Evolutionary conservation across 2,888 invertebrate species (phyloP).

Genomic region (Lumbricus terrestris): DNA sequence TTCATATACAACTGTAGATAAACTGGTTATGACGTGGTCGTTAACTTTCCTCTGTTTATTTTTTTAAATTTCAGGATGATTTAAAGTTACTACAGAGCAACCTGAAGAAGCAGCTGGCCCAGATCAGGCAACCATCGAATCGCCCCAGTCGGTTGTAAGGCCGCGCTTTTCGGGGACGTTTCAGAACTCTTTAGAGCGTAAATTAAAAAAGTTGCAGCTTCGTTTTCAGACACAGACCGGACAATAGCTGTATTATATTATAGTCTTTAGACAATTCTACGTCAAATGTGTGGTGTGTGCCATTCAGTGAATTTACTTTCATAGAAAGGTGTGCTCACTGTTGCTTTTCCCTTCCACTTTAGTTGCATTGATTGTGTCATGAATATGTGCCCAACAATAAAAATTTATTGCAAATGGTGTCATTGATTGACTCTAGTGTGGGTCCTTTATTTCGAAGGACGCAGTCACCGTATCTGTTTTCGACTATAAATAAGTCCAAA

Average conservation of each 20-base stretch:
- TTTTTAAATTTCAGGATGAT: slow-evolving; percentile 25
- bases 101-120: slow-evolving; percentile 18
- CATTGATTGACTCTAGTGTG: background rate
- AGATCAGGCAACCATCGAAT: background rate
- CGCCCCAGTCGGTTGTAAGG: background rate
- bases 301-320: background rate
- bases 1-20: background rate
- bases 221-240: background rate
- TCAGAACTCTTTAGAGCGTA: background rate
- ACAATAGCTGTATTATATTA: background rate
- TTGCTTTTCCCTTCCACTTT: background rate
- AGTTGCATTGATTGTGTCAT: background rate
- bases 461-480: background rate
- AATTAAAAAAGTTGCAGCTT: background rate
- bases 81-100: slow-evolving; percentile 18
- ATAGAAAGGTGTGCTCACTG: background rate
- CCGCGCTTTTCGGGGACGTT: background rate
- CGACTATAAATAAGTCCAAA: background rate
- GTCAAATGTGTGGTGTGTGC: background rate
- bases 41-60: background rate
- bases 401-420: background rate
- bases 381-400: background rate
- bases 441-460: background rate
- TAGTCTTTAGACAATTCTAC: background rate
- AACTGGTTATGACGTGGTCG: background rate